Evolutionary conservation across 2,888 invertebrate species (phyloP).

Genomic region (Chloromyia formosa): DNA sequence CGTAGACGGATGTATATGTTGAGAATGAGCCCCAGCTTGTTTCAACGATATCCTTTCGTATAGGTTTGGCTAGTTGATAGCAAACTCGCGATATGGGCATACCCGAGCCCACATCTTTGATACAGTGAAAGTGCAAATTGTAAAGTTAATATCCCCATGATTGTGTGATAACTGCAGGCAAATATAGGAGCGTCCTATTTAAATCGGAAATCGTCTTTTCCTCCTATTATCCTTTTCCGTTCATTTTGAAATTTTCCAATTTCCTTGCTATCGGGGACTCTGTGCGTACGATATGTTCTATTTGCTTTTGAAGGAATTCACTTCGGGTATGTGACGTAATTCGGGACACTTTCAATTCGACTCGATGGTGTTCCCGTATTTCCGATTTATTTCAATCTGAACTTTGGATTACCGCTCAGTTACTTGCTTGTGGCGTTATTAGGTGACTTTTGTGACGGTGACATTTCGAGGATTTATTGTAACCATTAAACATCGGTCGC

Average conservation of each 20-base stretch:
- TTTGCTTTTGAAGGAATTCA: conserved; percentile 1
- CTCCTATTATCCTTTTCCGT: background rate
- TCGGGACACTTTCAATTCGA: conserved; percentile 24
- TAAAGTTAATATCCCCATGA: background rate
- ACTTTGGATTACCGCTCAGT: background rate
- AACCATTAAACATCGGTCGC: too few relatives aligned
- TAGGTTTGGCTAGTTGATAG: conserved; percentile 43
- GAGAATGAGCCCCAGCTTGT: conserved; percentile 26
- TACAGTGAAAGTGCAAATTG: conserved; percentile 5
- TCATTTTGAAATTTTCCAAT: background rate
- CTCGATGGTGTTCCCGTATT: background rate
- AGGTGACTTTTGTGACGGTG: too few relatives aligned
- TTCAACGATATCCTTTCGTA: background rate
- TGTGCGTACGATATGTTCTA: background rate
- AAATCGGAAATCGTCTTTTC: background rate
- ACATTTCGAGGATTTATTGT: too few relatives aligned
- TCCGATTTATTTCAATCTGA: background rate
- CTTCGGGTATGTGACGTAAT: conserved; percentile 26
- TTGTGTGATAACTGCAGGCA: background rate
- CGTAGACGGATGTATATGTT: background rate
- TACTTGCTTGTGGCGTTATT: too few relatives aligned
- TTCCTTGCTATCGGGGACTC: background rate
- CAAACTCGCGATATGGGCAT: conserved; percentile 48
- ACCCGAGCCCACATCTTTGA: conserved; percentile 15
- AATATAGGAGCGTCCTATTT: background rate